Conservation (phyloP, 2,113 vertebrate genomes). For the Passerina amoena region DNA sequence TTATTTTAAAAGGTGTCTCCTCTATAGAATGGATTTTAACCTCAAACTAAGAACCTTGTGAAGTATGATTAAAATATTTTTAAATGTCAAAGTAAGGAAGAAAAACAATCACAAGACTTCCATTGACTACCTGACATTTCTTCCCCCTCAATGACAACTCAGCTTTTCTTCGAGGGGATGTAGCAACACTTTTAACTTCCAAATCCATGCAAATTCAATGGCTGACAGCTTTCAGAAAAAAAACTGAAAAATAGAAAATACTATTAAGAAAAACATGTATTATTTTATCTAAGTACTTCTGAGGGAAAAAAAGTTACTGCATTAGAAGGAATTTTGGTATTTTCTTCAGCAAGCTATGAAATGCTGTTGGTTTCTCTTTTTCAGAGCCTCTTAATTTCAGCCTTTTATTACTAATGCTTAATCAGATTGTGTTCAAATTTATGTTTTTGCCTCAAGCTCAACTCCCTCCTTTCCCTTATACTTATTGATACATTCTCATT, state of each 20-base stretch:
- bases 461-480: background rate
- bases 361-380: background rate
- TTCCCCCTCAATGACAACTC: background rate
- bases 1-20: background rate
- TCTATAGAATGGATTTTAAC: background rate
- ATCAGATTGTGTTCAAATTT: background rate
- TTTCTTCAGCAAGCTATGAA: background rate
- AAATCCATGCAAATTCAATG: conserved; percentile 70
- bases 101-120: background rate
- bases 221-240: background rate
- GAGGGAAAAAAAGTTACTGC: accelerated
- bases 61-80: background rate
- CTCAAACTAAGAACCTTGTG: background rate
- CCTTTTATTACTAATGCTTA: background rate
- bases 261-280: background rate
- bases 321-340: background rate
- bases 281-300: background rate
- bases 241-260: background rate
- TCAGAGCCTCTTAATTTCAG: accelerated
- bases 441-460: background rate
- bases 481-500: background rate
- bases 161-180: conserved; percentile 29
- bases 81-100: background rate
- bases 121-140: conserved; percentile 54
- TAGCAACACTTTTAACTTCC: conserved; percentile 65